Conservation (phyloP, 2,888 invertebrate species). For the Buathra laborator region DNA sequence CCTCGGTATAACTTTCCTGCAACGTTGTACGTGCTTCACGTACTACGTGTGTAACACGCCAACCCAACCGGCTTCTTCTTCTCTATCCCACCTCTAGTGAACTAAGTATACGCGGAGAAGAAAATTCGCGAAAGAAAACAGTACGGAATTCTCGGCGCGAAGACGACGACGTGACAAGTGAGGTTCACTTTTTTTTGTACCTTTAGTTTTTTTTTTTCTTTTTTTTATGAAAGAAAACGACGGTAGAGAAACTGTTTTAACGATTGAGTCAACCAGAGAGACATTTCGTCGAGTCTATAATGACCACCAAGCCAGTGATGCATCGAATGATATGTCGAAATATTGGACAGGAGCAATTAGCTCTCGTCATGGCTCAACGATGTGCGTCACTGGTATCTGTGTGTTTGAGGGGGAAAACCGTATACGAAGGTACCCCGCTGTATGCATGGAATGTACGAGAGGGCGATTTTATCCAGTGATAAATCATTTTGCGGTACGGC, state of each 20-base stretch:
- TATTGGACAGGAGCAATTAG: conserved; percentile 70
- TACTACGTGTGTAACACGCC: conserved; percentile 65
- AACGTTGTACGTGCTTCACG: conserved; percentile 77
- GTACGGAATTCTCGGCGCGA: conserved; percentile 49
- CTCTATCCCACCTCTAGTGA: conserved; percentile 12
- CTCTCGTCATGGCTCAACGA: conserved; percentile 71
- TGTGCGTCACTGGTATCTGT: conserved; percentile 73
- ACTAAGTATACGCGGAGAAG: conserved; percentile 46
- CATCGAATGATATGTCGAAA: not conserved
- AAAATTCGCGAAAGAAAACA: conserved; percentile 56
- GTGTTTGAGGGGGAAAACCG: conserved; percentile 45
- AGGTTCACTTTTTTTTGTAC: conserved; percentile 22
- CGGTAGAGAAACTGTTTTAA: not conserved
- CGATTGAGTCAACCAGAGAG: not conserved
- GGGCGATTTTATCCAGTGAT: conserved; percentile 75
- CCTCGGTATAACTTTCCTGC: conserved; percentile 78
- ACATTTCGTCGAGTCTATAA: not conserved
- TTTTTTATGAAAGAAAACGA: not conserved
- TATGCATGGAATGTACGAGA: conserved; percentile 66
- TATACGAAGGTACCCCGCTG: conserved; percentile 31
- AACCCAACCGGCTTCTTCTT: not conserved
- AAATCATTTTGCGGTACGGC: conserved; percentile 71
- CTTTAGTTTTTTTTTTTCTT: not conserved
- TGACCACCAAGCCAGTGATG: not conserved
- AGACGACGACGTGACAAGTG: conserved; percentile 61